A percentile compares a stretch with the other conserved stretches of the same genome.
phyloP scores from a whole-genome alignment of 2,888 invertebrate genomes.

The Rugalucina vietnamica region DNA sequence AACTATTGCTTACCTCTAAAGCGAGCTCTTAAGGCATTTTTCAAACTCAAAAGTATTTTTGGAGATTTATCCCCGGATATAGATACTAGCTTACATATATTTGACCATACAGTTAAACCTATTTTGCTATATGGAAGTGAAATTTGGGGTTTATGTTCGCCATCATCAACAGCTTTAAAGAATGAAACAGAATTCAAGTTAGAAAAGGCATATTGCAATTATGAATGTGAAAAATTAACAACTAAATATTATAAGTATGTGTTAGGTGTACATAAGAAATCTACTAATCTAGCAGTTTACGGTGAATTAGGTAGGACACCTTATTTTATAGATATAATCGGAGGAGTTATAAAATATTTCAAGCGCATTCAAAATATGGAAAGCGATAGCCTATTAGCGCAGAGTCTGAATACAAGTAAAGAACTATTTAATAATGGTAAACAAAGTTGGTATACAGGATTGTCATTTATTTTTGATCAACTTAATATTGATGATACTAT shows the following conservation, averaged over 20 bases:
- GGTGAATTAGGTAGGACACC: background rate
- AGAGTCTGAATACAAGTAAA: background rate
- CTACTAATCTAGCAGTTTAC: background rate
- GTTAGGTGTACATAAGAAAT: background rate
- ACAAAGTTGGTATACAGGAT: background rate
- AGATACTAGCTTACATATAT: background rate
- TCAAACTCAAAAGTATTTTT: background rate
- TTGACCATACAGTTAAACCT: background rate
- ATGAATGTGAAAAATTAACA: background rate
- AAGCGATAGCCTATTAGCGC: background rate
- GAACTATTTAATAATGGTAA: background rate
- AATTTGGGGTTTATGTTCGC: background rate
- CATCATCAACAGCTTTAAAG: background rate
- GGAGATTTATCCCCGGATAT: background rate
- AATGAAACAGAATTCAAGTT: background rate
- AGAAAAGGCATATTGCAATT: background rate
- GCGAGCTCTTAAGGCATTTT: background rate
- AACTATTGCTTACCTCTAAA: no score
- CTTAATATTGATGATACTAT: background rate
- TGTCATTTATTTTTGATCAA: background rate
- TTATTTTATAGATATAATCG: no score
- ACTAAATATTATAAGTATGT: background rate
- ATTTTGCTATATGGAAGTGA: background rate
- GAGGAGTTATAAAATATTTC: no score
- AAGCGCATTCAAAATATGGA: background rate